A percentile compares a stretch with the other conserved stretches of the same genome.
Conservation (phyloP, 2,797 vertebrate genomes). For the Dendrocincla tyrannina region DNA sequence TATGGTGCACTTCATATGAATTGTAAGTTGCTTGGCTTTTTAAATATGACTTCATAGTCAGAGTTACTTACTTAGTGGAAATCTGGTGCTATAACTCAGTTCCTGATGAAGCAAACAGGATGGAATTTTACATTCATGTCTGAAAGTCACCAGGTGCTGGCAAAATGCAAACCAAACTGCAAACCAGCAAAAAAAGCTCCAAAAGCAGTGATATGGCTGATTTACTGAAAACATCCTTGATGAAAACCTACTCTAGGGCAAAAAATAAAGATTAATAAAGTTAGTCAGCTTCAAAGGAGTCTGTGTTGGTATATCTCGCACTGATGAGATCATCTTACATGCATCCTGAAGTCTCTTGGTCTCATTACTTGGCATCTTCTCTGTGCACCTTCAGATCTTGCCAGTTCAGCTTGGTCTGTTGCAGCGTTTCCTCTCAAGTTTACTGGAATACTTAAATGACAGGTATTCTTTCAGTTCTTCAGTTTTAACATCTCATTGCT, state of each 20-base stretch:
- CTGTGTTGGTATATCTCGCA: background rate
- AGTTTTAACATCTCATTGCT: background rate
- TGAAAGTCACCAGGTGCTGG: background rate
- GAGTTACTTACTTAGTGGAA: background rate
- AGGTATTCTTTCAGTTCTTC: background rate
- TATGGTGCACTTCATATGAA: rapidly evolving
- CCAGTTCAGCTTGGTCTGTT: background rate
- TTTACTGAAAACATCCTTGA: background rate
- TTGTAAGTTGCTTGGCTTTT: background rate
- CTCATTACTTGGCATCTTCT: background rate
- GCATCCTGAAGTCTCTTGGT: background rate
- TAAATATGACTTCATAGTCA: background rate
- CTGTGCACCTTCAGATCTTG: background rate
- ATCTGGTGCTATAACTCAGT: background rate
- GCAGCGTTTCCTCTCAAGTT: background rate
- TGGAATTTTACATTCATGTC: background rate
- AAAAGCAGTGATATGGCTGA: background rate
- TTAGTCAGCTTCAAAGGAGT: background rate
- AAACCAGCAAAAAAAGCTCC: background rate
- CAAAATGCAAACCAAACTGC: background rate
- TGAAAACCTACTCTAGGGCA: background rate
- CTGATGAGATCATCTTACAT: background rate
- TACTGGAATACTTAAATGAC: background rate
- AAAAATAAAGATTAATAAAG: background rate
- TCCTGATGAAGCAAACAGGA: background rate